Base-by-base conservation (phyloP, 2,888 invertebrate genomes). In the Xestia xanthographa region DNA sequence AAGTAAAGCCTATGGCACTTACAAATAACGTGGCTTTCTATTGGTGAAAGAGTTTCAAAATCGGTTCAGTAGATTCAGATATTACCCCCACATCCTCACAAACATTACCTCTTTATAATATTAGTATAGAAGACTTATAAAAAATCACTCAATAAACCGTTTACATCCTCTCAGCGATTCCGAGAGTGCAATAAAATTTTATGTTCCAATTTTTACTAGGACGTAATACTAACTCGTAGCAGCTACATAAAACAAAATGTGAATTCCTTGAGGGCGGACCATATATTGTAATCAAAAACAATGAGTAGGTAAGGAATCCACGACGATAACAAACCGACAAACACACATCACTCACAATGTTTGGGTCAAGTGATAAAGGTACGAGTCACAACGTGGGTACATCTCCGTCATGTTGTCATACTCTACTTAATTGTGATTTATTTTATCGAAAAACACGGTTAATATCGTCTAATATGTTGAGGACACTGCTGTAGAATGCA, bases 161-260 rank as follows among this genome's bases (percentile, higher is more conserved):
- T 85, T 78, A 89, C 85, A 83, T 66, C 83, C 80, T 82, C 85
- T 85, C 70, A 82, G 73, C 86, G 73, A 85, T 86, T 87, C 71
- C 50, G 87, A 88, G 81, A 85, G 86, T 80, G 79, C 82, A 87
- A 87, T 89, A 87, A 72, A 68, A 77, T 77, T 88, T 88, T 74
- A 78, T 68, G 50, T 8, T 38, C 58, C 62, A 69, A 43, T 73
- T 41, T 63, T 41, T 62, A 60, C 69, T 66, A 34, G 56, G 78
- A 66, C 69, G 50, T 75, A 74, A 69, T 66, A 66, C 38, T 74
- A 65, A n/a, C 14, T 26, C 70, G 43, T 72, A 50, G 34, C 63
- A 41, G 5, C 5, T 41, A 62, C 5, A 45, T 22, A 50, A 41
- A 12, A 65, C 26, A n/a, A 69, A 56, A 77, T 58, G 9, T 69